Evolutionary conservation across 2,888 invertebrate genomes (phyloP), one percentile per base, ranked within the genome.

Genomic region (Acanthococcus lagerstroemiae): DNA sequence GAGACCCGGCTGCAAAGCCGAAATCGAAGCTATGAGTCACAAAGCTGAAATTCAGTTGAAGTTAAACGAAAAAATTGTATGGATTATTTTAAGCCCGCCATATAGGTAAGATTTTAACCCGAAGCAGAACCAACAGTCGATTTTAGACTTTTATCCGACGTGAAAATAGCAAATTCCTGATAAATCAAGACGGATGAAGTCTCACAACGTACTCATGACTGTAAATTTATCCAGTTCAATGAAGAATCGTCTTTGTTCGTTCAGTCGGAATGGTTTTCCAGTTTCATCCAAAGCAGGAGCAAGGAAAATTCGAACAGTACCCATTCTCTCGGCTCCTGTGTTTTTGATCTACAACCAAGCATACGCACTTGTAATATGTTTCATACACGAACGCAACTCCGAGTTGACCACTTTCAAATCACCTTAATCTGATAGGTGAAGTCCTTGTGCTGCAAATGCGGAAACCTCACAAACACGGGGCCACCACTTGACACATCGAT

Each of bases 401-500:
- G n/a, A n/a, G n/a, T n/a, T n/a, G n/a, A n/a, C n/a, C n/a, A n/a
- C n/a, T n/a, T n/a, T n/a, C n/a, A n/a, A n/a, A n/a, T n/a, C 58
- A 82, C 81, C 75, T 76, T 67, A 37, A 76, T 73, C 27, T 70
- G 81, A 73, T 88, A 90, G 37, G 78, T 78, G 78, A 84, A 91
- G 0, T 82, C 81, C 4, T 81, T 78, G 73, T 90, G 85, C 76
- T 90, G 88, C 68, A 91, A 79, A 76, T 91, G 91, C 0, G 85
- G 87, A 75, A 88, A 84, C 24, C 85, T 79, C 0, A 85, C 88
- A 55, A 85, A 82, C 37, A 90, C 83, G 48, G 83, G 76, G 55
- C 90, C 90, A 0, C 88, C 80, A 24, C 21, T 30, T 0, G 88
- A 79, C 9, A 83, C 81, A 77, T 91, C 90, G 73, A 92, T 80